These are phyloP conservation scores for Uropetala carovei DNA, from an alignment of 2,888 invertebrate species.

Conservation along the genomic window DNA sequence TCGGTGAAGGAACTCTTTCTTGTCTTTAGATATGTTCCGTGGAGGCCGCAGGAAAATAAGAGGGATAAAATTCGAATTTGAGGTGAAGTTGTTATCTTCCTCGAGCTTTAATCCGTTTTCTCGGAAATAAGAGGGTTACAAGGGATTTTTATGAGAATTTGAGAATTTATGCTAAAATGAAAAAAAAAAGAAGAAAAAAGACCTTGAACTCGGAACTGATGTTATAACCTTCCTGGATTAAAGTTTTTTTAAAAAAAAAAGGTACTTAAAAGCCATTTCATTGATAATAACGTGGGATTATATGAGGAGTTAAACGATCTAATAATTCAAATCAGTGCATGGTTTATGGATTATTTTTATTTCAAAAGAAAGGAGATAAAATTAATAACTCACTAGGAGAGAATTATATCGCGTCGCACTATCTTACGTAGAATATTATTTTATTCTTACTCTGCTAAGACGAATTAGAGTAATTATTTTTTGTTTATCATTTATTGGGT, in stretches of 20 bases:
- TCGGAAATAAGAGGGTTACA: not conserved
- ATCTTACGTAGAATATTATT: no score
- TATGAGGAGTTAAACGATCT: not conserved
- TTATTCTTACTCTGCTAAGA: no score
- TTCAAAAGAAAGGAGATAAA: not conserved
- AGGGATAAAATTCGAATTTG: slow-evolving; percentile 10
- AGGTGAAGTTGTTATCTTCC: not conserved
- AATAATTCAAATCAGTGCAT: not conserved
- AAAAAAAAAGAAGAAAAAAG: not conserved
- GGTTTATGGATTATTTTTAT: not conserved
- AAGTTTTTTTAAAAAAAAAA: not conserved
- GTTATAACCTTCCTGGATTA: not conserved
- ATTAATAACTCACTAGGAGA: not conserved
- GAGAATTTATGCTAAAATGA: not conserved
- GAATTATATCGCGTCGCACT: not conserved
- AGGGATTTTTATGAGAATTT: slow-evolving; percentile 12
- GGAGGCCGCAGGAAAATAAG: not conserved
- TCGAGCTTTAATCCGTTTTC: slow-evolving; percentile 23
- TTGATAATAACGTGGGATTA: not conserved
- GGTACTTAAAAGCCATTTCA: not conserved
- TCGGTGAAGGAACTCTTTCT: slow-evolving; percentile 26
- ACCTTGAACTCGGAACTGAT: not conserved
- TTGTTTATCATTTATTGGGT: no score
- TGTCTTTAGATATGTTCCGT: not conserved
- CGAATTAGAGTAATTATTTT: no score